A percentile compares a stretch with the other conserved stretches of the same genome.
phyloP scores from a whole-genome alignment of 2,888 invertebrate species.

The Lasioglossum oenotherae region DNA sequence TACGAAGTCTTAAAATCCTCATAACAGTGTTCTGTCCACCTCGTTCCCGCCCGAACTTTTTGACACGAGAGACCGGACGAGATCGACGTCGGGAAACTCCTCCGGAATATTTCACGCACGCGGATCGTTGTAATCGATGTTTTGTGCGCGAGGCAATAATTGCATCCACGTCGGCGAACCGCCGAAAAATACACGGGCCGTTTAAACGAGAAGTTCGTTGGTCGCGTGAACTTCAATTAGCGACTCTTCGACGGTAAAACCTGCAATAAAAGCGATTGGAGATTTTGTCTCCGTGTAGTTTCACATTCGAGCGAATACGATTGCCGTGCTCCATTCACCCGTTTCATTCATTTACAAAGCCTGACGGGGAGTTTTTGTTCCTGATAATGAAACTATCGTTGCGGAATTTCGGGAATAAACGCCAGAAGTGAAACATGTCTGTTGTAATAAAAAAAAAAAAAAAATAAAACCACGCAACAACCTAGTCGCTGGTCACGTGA shows the following conservation, averaged over 20 bases:
- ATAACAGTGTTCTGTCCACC: constrained; percentile 38
- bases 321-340: constrained; percentile 59
- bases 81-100: neutral
- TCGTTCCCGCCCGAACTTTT: neutral
- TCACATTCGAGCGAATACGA: constrained; percentile 64
- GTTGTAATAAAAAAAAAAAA: neutral
- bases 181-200: constrained; percentile 46
- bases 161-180: constrained; percentile 9
- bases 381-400: constrained; percentile 52
- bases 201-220: constrained; percentile 60
- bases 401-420: constrained; percentile 45
- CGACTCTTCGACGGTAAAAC: constrained; percentile 64
- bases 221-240: constrained; percentile 68
- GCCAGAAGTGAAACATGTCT: neutral
- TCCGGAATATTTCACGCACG: neutral
- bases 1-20: constrained; percentile 78
- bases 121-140: neutral
- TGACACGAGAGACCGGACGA: neutral
- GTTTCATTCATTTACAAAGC: constrained; percentile 61
- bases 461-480: neutral
- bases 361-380: constrained; percentile 55
- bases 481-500: too few relatives aligned
- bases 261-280: constrained; percentile 69
- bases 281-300: constrained; percentile 59
- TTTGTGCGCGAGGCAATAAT: neutral